Evolutionary conservation across 2,797 vertebrate species (phyloP), one percentile per base, ranked within the genome.

Genomic region (Naso thynnoides): DNA sequence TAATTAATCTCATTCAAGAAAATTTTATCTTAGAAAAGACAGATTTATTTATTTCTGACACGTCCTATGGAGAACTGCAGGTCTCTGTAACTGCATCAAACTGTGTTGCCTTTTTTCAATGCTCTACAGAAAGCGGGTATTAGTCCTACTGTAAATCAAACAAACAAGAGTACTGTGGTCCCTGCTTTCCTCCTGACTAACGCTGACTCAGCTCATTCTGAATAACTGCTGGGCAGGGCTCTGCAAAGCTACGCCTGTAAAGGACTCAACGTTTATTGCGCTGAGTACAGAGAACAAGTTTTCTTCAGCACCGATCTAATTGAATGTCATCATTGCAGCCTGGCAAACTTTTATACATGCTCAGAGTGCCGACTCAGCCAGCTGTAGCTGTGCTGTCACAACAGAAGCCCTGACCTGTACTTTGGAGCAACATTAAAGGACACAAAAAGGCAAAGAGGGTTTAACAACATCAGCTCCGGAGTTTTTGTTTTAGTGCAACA

Each of bases 71-170:
- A 41, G 24, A 67, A 11, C 29, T 18, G 26, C 29, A 69, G 19
- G 59, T 23, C 8, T 44, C 27, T 13, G 8, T 18, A 50, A 61
- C 7, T 24, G 29, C 6, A 49, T 27, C 5, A 16, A 52, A 68
- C 27, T 16, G 16, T 36, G 15, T 57, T 38, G 2, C 16, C 19
- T 18, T 29, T 64, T 74, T 71, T 71, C 23, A 52, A 7, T 14
- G 24, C 31, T 71, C 68, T n/a, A 8, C 66, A 19, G 47, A 80
- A 48, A 21, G 19, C 18, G 47, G 49, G 36, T 39, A 27, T 66
- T 73, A 66, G 52, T 31, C 59, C 52, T 16, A 57, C 33, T 73
- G 58, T 67, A 76, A 87, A 81, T 69, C 31, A 84, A 77, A 85
- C 41, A 83, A 67, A 65, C 38, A 72, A 71, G 68, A 60, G 26